Evolutionary conservation across 1,140 invertebrate genomes (phyloP).

Genomic region (Magallana ariakensis): DNA sequence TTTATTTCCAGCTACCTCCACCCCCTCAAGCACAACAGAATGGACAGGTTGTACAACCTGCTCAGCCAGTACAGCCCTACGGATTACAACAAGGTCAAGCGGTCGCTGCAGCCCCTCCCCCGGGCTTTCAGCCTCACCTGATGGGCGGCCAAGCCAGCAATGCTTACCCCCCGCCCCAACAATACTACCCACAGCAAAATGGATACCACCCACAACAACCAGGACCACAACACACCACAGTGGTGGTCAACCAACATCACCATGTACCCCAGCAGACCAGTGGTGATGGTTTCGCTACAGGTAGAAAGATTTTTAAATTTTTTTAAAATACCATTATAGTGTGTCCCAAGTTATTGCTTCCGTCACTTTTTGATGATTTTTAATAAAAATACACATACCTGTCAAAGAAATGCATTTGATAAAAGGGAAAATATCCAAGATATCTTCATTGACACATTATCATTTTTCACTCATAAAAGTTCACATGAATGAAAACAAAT

Average conservation of each 20-base stretch:
- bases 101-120: neutral
- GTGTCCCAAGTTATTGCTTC: no score
- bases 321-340: no score
- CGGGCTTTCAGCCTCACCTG: slow-evolving; percentile 30
- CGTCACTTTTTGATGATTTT: no score
- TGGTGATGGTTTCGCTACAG: slow-evolving; percentile 45
- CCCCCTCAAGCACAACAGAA: slow-evolving; percentile 27
- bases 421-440: no score
- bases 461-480: no score
- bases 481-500: no score
- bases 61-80: neutral
- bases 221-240: slow-evolving; percentile 37
- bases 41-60: neutral
- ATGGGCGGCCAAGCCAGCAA: slow-evolving; percentile 23
- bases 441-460: no score
- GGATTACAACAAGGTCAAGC: no score
- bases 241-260: slow-evolving; percentile 41
- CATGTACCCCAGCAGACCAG: neutral
- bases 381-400: no score
- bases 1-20: neutral
- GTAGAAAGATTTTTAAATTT: neutral
- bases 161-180: slow-evolving; percentile 35
- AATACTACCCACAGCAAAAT: slow-evolving; percentile 5
- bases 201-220: neutral
- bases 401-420: no score